Percentiles rank a stretch among this genome's conserved stretches.
Conservation (phyloP, 2,797 vertebrate species). For the Leptoclinus maculatus region DNA sequence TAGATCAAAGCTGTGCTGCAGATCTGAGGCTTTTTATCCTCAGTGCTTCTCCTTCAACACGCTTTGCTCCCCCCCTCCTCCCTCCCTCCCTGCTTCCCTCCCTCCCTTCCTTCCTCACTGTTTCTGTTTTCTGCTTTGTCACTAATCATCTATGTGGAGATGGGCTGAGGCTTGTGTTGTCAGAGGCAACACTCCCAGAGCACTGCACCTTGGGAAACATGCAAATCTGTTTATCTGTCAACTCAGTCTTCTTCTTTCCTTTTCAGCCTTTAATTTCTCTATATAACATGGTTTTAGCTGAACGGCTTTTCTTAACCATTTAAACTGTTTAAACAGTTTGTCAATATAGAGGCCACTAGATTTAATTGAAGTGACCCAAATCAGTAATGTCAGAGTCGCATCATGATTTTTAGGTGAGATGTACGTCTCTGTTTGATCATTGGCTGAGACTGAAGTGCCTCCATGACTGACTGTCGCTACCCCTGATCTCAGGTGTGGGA, state of each 20-base stretch:
- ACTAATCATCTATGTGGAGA: conserved; percentile 74
- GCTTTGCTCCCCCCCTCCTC: not conserved
- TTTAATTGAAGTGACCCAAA: not conserved
- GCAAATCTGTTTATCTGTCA: conserved; percentile 25
- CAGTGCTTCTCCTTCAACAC: conserved; percentile 32
- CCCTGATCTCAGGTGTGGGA: conserved; percentile 92
- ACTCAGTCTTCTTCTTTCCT: not conserved
- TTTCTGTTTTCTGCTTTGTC: conserved; percentile 81
- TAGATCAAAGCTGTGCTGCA: conserved; percentile 69
- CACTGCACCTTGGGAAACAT: conserved; percentile 64
- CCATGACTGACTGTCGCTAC: not conserved
- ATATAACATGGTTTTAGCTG: not conserved
- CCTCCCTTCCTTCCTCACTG: conserved; percentile 14
- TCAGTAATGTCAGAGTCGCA: not conserved
- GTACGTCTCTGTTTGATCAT: not conserved
- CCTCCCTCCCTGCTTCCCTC: not conserved
- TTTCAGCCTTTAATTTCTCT: conserved; percentile 9
- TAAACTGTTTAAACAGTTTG: not conserved
- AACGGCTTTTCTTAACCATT: not conserved
- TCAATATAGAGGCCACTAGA: not conserved
- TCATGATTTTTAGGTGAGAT: not conserved
- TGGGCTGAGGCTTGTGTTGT: conserved; percentile 71
- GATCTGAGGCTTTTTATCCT: conserved; percentile 68
- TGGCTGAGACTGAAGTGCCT: not conserved
- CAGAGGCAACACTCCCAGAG: conserved; percentile 62